Conservation (phyloP, 2,888 invertebrate genomes). For the Asteroscopus sphinx region DNA sequence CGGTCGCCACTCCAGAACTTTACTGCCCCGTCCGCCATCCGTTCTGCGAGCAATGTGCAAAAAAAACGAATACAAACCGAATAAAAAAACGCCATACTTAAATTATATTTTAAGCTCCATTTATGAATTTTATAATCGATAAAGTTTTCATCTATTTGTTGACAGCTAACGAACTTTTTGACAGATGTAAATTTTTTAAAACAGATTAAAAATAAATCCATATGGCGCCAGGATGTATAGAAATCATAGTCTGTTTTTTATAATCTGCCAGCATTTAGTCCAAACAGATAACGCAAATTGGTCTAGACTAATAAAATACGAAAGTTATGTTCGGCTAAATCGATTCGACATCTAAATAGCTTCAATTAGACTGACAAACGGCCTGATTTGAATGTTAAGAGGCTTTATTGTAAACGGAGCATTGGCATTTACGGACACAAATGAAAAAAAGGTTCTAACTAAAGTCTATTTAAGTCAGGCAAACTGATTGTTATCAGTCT, state of each 20-base stretch:
- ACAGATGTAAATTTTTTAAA: too few species aligned
- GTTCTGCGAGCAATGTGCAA: too few species aligned
- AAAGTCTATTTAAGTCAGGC: background rate
- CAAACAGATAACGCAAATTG: constrained; percentile 37
- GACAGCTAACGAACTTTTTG: too few species aligned
- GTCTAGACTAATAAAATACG: constrained; percentile 44
- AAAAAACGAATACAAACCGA: too few species aligned
- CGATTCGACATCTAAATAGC: constrained; percentile 32
- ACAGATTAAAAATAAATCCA: too few species aligned
- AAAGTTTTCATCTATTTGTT: too few species aligned
- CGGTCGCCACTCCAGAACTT: too few species aligned
- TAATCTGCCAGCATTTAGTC: constrained; percentile 22
- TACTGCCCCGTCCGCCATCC: too few species aligned
- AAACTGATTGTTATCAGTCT: constrained; percentile 12
- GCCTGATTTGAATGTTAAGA: constrained; percentile 36
- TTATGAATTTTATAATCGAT: too few species aligned
- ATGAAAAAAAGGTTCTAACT: constrained; percentile 15
- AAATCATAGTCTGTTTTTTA: constrained; percentile 11
- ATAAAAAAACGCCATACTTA: too few species aligned
- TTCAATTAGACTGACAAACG: constrained; percentile 25
- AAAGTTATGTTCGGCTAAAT: constrained; percentile 25
- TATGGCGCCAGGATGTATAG: too few species aligned
- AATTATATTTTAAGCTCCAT: too few species aligned
- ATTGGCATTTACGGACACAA: constrained; percentile 25
- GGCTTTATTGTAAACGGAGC: constrained; percentile 20